phyloP scores from a whole-genome alignment of 2,113 vertebrate species.

The Pandion haliaetus region DNA sequence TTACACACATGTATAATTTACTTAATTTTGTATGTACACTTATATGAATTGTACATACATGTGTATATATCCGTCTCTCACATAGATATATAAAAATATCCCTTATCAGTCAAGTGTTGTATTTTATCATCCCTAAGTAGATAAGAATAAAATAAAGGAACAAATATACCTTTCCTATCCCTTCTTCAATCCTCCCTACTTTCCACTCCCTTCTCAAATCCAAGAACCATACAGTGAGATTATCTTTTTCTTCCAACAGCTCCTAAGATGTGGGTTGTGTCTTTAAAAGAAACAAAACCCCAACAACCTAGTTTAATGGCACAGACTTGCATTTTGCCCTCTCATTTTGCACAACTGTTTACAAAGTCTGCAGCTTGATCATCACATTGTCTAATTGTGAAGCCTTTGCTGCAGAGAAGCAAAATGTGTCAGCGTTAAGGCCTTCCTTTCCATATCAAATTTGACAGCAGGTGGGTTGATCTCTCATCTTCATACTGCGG shows the following conservation, averaged over 20 bases:
- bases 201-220: not conserved
- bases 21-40: not conserved
- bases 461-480: constrained; percentile 78
- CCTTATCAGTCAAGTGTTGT: not conserved
- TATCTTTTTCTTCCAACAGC: constrained; percentile 17
- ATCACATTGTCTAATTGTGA: constrained; percentile 70
- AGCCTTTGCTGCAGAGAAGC: constrained; percentile 67
- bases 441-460: constrained; percentile 69
- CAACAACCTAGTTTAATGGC: constrained; percentile 69
- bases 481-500: constrained; percentile 75
- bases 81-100: not conserved
- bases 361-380: constrained; percentile 70
- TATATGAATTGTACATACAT: not conserved
- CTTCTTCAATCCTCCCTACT: not conserved
- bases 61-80: not conserved
- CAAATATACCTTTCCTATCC: not conserved
- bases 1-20: not conserved
- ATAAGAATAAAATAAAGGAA: not conserved
- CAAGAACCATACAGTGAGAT: not conserved
- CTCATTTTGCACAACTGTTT: constrained; percentile 70
- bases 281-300: constrained; percentile 67
- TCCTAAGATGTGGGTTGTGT: constrained; percentile 52
- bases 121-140: not conserved
- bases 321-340: constrained; percentile 66
- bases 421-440: constrained; percentile 68